Evolutionary conservation across 1,140 invertebrate species (phyloP), one percentile per base, ranked within the genome.

Genomic region (Harlomillsia oculata): DNA sequence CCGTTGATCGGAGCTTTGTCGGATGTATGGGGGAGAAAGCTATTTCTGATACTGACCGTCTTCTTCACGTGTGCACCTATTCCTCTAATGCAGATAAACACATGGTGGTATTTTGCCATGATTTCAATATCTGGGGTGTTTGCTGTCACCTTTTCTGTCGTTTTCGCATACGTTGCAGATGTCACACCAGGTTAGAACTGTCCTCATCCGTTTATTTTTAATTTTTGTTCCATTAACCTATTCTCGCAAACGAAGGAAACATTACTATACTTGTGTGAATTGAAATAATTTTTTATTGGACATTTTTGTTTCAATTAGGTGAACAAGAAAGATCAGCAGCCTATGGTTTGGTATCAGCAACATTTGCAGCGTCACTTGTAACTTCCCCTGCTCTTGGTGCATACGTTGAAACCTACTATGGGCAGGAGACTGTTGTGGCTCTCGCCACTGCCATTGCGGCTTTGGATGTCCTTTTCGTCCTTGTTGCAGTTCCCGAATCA

Each of bases 51-150:
- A 55, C 83, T 99, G 62, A 99, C 97, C 46, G 96, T 99, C 63
- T 95, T 97, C 73, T 99, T 97, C 75, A 99, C 97, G 5, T 99
- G 96, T 77, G 86, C 90, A 59, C 97, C 97, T 34, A 99, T 99
- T 70, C 96, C 96, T 48, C 79, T 99, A 48, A 97, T 99, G 89
- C 93, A 88, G 69, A 87, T 99, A 68, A 97, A 97, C 76, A 93
- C 94, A 45, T 98, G 92, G 90, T 99, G 95, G 95, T 99, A 99
- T 74, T 99, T 99, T 77, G 94, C 94, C 44, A 93, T 98, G 86
- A 95, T 99, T 74, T 95, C 90, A 67, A 92, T 99, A 70, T 96
- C 91, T 62, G 96, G 96, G 54, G 85, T 97, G 57, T 99, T 99
- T 75, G 91, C 96, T 48, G 96, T 98, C 46, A 99, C 96, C 39